phyloP scores from a whole-genome alignment of 2,113 vertebrate species.

The Ceuthmochares aereus region DNA sequence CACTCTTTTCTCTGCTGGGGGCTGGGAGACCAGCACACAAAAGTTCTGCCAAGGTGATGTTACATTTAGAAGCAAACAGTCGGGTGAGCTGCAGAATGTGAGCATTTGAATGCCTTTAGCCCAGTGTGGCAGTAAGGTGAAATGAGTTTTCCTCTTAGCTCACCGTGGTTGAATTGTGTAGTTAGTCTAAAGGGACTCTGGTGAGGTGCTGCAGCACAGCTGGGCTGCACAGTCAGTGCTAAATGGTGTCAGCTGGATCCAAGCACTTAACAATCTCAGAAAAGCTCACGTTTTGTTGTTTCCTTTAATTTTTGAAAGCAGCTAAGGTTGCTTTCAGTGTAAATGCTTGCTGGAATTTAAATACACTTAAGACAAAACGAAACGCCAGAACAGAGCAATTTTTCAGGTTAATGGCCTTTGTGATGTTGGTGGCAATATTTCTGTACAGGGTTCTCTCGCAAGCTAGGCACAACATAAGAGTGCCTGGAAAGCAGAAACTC shows the following conservation, averaged over 20 bases:
- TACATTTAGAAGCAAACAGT: not conserved
- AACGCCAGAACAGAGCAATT: not conserved
- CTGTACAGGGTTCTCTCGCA: not conserved
- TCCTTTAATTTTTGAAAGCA: not conserved
- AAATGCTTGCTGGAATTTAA: not conserved
- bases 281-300: not conserved
- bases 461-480: not conserved
- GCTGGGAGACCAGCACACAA: not conserved
- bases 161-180: not conserved
- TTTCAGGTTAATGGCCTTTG: not conserved
- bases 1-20: not conserved
- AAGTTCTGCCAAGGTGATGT: not conserved
- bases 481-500: slow-evolving; percentile 11
- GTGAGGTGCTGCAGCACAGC: not conserved
- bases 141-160: not conserved
- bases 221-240: not conserved
- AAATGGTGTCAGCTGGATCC: not conserved
- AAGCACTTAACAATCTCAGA: not conserved
- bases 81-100: not conserved
- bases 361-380: not conserved
- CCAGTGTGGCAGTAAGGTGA: not conserved
- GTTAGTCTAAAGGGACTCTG: not conserved
- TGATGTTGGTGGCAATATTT: not conserved
- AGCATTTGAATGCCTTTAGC: not conserved
- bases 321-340: not conserved